Conservation (phyloP, 2,113 vertebrate genomes). For the Procavia capensis region DNA sequence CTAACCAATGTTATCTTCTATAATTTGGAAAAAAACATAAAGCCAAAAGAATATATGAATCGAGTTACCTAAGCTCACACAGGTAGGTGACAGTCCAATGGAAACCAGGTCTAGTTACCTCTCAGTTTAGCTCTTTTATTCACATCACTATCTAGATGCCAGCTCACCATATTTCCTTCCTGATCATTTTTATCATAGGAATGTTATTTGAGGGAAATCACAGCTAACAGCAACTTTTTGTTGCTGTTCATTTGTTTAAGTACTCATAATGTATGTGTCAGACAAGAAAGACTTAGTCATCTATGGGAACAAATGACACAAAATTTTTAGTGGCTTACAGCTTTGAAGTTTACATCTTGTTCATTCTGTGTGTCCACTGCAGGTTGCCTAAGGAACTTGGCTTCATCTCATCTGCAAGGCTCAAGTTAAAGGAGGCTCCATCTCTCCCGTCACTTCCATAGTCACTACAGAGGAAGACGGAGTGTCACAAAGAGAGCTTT, state of each 20-base stretch:
- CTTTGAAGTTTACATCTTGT: neutral
- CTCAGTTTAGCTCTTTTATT: too few species aligned
- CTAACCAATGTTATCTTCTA: neutral
- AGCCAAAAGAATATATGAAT: neutral
- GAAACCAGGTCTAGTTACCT: neutral
- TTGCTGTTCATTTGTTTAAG: neutral
- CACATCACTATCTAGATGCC: neutral
- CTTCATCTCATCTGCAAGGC: neutral
- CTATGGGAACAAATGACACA: neutral
- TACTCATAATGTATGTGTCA: neutral
- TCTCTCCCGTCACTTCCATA: neutral
- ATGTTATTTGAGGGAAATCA: neutral
- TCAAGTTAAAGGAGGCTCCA: too few species aligned
- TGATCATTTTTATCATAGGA: neutral
- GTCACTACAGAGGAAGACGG: neutral
- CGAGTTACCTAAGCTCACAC: neutral
- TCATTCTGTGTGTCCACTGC: neutral
- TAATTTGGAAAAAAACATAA: neutral
- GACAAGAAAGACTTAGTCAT: neutral
- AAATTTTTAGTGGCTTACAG: neutral
- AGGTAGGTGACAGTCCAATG: neutral
- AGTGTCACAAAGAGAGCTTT: neutral
- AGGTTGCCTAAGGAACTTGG: neutral
- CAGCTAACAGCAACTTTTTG: neutral
- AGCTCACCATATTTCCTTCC: neutral